phyloP scores from a whole-genome alignment of 2,888 invertebrate genomes.

The Drosophila aldrichi region DNA sequence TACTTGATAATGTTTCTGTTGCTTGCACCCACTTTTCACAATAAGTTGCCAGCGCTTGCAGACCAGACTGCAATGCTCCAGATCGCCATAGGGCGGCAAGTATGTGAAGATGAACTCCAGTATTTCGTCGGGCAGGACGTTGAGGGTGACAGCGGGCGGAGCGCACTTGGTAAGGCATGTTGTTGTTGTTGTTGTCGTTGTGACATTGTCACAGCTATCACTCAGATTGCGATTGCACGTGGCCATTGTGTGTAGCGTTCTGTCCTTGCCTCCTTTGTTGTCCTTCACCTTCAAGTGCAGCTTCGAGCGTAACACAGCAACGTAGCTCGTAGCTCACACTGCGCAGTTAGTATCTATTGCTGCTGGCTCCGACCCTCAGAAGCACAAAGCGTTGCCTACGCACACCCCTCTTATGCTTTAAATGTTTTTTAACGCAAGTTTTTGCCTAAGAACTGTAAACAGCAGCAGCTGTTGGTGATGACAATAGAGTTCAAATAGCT shows the following conservation, averaged over 20 bases:
- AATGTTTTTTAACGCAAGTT: slow-evolving; percentile 18
- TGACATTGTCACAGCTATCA: slow-evolving; percentile 46
- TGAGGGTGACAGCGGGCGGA: slow-evolving; percentile 79
- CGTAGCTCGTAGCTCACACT: not conserved
- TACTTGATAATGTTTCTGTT: not conserved
- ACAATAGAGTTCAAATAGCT: slow-evolving; percentile 19
- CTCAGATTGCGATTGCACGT: slow-evolving; percentile 58
- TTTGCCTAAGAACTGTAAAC: slow-evolving; percentile 43
- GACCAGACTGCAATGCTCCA: slow-evolving; percentile 94
- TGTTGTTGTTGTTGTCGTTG: slow-evolving; percentile 19
- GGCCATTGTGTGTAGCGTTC: slow-evolving; percentile 44
- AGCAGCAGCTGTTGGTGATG: slow-evolving; percentile 41
- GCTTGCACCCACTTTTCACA: slow-evolving; percentile 90
- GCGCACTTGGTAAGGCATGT: slow-evolving; percentile 24
- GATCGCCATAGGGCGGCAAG: slow-evolving; percentile 95
- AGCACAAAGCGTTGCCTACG: slow-evolving; percentile 8
- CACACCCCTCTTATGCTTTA: slow-evolving; percentile 2
- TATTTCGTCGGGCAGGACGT: slow-evolving; percentile 96
- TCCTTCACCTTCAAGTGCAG: slow-evolving; percentile 51
- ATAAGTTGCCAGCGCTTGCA: slow-evolving; percentile 94
- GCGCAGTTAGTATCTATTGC: not conserved
- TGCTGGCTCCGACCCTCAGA: not conserved
- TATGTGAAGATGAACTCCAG: slow-evolving; percentile 95
- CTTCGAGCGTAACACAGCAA: slow-evolving; percentile 14
- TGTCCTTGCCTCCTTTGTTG: slow-evolving; percentile 47